Evolutionary conservation across 2,888 invertebrate genomes (phyloP), one percentile per base, ranked within the genome.

Genomic region (Catocala fraxini): DNA sequence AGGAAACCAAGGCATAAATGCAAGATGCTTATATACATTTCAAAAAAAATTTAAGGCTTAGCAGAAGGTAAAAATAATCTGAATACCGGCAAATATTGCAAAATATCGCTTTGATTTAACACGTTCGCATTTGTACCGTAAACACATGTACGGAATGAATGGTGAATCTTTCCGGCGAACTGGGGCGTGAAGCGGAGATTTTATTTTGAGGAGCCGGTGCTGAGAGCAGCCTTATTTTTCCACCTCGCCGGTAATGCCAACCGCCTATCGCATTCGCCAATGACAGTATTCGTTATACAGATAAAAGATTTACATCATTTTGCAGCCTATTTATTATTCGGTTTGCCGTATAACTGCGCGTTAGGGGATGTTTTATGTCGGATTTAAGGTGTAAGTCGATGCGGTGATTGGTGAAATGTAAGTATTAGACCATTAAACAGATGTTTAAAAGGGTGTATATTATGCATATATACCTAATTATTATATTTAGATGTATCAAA

Each of bases 181-280:
- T 89, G 85, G 87, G 80, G 87, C 87, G 86, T 86, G 80, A 84
- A 85, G 76, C 85, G 68, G 80, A 88, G 86, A 88, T 89, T 88
- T 81, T 85, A 88, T 89, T 88, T 84, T 74, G 81, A 82, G 73
- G 72, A 85, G 77, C 75, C 80, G 80, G 79, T 77, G 74, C 73
- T 59, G 80, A 80, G 81, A 81, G 80, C 82, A 82, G 79, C 75
- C 79, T 68, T 79, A 82, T 84, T 75, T 87, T 87, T 87, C 86
- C 83, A 80, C 79, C 55, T 80, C 80, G 72, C 34, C 70, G 76
- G 71, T 80, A 79, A 85, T 85, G 78, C 76, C 57, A 42, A 43
- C 49, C 57, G 54, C 47, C 57, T 69, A 71, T 68, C 65, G 63
- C 47, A 46, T 46, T 41, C 46, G 47, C 48, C 25, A 4, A 34